A percentile compares a stretch with the other conserved stretches of the same genome.
These are phyloP conservation scores for Empidonax traillii DNA, from an alignment of 2,113 vertebrate species.

Conservation along the genomic window DNA sequence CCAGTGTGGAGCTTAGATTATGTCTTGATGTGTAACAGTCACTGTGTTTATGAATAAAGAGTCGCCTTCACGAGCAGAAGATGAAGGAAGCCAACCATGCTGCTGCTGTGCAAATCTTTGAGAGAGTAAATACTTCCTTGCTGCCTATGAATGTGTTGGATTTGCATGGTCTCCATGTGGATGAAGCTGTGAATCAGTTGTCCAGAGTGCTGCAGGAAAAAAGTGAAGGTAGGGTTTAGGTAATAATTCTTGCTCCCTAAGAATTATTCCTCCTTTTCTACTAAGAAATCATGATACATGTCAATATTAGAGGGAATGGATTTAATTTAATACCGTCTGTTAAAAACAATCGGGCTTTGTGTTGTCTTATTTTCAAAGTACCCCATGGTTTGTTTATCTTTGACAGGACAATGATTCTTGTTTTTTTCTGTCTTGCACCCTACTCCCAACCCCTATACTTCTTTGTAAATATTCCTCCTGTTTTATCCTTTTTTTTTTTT, in stretches of 20 bases:
- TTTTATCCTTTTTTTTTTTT: not conserved
- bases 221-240: slow-evolving; percentile 77
- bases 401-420: not conserved
- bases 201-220: slow-evolving; percentile 84
- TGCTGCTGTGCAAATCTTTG: slow-evolving; percentile 90
- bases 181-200: slow-evolving; percentile 88
- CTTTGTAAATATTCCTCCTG: not conserved
- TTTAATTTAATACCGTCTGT: not conserved
- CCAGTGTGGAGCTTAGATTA: not conserved
- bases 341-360: not conserved
- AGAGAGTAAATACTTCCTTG: slow-evolving; percentile 87
- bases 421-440: not conserved
- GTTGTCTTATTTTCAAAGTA: not conserved
- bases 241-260: not conserved
- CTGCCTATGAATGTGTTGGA: slow-evolving; percentile 93
- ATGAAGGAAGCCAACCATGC: slow-evolving; percentile 92
- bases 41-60: slow-evolving; percentile 75
- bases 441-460: fast-evolving
- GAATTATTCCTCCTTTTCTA: not conserved
- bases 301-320: not conserved
- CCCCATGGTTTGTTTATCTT: not conserved
- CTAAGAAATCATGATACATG: not conserved
- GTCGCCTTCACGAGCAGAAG: slow-evolving; percentile 87
- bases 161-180: slow-evolving; percentile 94
- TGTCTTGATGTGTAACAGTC: not conserved